Conservation (phyloP, 2,888 invertebrate species). For the Drosophila imparisetae region DNA sequence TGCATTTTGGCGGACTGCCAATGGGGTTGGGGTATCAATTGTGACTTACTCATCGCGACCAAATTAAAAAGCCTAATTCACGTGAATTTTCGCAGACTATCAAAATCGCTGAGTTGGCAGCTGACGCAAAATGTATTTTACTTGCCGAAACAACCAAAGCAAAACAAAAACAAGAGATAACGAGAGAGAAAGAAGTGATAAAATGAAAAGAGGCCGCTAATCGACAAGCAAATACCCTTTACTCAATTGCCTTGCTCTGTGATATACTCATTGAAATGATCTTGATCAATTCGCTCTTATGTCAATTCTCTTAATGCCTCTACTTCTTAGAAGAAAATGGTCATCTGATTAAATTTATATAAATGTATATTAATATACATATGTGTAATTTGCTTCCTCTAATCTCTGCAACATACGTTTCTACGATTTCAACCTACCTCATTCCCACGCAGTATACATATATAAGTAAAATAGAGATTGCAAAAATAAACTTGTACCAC, state of each 20-base stretch:
- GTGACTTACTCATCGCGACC: conserved; percentile 11
- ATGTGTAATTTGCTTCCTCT: not conserved
- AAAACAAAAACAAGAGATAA: conserved; percentile 35
- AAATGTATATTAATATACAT: not conserved
- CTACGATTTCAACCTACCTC: not conserved
- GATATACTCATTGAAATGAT: not conserved
- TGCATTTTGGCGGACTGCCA: conserved; percentile 38
- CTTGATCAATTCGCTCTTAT: not conserved
- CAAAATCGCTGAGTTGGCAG: conserved; percentile 52
- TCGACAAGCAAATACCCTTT: conserved; percentile 24
- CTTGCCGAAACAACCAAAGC: conserved; percentile 15
- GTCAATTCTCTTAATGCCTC: no score
- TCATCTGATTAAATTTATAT: not conserved
- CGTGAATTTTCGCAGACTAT: conserved; percentile 14
- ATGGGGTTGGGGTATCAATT: not conserved
- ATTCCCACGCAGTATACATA: not conserved
- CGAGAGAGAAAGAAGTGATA: conserved; percentile 1
- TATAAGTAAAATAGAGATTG: not conserved
- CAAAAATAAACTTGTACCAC: not conserved
- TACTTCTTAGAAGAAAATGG: not conserved
- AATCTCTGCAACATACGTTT: not conserved
- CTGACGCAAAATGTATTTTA: conserved; percentile 24
- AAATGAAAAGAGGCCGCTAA: not conserved
- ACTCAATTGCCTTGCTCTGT: not conserved
- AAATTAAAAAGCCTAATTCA: conserved; percentile 11